Evolutionary conservation across 92 coral and sea anemone species (phyloP).

Genomic region (Parazoanthus atlanticus): DNA sequence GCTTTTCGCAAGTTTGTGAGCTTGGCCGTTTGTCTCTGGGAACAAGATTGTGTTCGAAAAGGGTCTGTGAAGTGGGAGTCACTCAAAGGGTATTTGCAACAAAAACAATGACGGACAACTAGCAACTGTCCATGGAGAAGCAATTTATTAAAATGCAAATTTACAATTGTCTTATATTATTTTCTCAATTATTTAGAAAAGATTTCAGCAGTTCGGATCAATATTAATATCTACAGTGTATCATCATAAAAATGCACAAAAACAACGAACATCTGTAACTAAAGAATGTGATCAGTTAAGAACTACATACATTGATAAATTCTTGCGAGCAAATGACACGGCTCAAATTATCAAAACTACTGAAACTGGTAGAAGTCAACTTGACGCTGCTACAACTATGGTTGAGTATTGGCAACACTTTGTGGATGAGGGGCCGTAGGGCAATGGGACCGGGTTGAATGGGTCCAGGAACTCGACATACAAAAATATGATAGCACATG

Average conservation of each 20-base stretch:
- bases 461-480: neutral
- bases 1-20: neutral
- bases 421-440: neutral
- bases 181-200: neutral
- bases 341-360: neutral
- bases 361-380: too few relatives aligned
- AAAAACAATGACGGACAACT: neutral
- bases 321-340: neutral
- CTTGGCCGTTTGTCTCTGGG: neutral
- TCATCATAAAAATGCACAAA: neutral
- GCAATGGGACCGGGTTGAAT: neutral
- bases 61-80: neutral
- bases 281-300: neutral
- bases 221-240: neutral
- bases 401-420: neutral
- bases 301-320: neutral
- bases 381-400: neutral
- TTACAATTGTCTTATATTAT: slow-evolving; percentile 11
- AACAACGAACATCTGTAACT: neutral
- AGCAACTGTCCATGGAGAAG: neutral
- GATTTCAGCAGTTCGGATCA: slow-evolving; percentile 6
- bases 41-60: neutral
- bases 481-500: too few relatives aligned
- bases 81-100: neutral
- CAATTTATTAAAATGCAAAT: neutral